Evolutionary conservation across 2,797 vertebrate species (phyloP).

Genomic region (Anabas testudineus): DNA sequence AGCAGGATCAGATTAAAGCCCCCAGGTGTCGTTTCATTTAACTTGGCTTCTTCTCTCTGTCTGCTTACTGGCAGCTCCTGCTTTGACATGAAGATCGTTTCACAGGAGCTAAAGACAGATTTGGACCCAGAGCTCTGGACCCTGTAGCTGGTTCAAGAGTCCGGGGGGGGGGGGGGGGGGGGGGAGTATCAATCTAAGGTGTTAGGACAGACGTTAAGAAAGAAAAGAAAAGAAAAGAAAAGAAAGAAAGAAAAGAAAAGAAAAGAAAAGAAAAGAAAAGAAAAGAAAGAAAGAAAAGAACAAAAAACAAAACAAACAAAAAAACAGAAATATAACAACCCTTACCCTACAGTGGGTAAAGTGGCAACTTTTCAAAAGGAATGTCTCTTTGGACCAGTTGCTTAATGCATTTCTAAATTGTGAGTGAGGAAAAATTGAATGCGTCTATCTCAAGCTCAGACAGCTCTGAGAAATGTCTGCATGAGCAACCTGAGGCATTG

Average conservation of each 20-base stretch:
- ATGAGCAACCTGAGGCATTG: neutral
- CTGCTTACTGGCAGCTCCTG: conserved; percentile 13
- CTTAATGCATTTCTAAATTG: too few relatives aligned
- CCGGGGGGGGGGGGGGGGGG: neutral
- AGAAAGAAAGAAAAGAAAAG: too few relatives aligned
- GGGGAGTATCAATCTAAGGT: too few relatives aligned
- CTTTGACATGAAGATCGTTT: conserved; percentile 37
- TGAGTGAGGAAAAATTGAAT: neutral
- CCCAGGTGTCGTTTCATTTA: conserved; percentile 37
- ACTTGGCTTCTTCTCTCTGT: conserved; percentile 21
- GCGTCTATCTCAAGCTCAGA: neutral
- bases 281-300: too few relatives aligned
- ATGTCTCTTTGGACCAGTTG: too few relatives aligned
- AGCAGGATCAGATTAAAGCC: conserved; percentile 49
- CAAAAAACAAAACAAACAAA: too few relatives aligned
- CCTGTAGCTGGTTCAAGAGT: neutral
- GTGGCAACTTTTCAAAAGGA: too few relatives aligned
- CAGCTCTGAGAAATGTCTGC: neutral
- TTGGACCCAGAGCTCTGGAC: conserved; percentile 18
- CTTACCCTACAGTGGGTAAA: too few relatives aligned
- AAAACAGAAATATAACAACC: too few relatives aligned
- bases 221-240: too few relatives aligned
- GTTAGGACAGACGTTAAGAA: too few relatives aligned
- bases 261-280: too few relatives aligned
- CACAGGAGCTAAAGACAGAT: conserved; percentile 13